Evolutionary conservation across 2,797 vertebrate genomes (phyloP).

Genomic region (Erethizon dorsatum): DNA sequence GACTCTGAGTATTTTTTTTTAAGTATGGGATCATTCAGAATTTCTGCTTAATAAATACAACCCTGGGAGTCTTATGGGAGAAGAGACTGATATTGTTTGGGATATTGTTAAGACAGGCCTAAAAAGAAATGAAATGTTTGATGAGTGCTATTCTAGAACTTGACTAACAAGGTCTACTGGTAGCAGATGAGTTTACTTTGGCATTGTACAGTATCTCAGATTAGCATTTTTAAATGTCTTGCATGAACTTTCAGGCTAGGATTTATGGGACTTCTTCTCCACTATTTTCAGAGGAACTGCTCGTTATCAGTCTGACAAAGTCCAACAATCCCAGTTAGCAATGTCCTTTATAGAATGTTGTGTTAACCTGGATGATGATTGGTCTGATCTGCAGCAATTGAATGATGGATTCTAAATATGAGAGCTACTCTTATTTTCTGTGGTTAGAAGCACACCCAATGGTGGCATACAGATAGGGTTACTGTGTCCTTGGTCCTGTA

Average conservation of each 20-base stretch:
- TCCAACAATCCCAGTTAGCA: background rate
- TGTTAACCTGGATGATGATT: constrained; percentile 5
- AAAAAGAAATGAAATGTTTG: background rate
- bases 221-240: background rate
- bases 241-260: background rate
- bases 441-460: rapidly evolving
- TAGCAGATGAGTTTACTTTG: background rate
- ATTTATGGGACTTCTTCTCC: background rate
- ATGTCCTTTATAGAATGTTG: background rate
- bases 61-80: background rate
- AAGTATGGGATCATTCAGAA: background rate
- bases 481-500: background rate
- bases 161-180: background rate
- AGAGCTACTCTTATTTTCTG: background rate
- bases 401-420: background rate
- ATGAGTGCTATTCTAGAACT: background rate
- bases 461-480: background rate
- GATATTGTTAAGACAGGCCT: background rate
- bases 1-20: background rate
- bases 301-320: background rate
- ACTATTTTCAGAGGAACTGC: background rate
- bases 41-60: constrained; percentile 31
- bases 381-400: background rate
- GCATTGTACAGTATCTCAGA: background rate
- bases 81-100: background rate